Evolutionary conservation across 2,888 invertebrate species (phyloP).

Genomic region (Nasonovia ribisnigri): DNA sequence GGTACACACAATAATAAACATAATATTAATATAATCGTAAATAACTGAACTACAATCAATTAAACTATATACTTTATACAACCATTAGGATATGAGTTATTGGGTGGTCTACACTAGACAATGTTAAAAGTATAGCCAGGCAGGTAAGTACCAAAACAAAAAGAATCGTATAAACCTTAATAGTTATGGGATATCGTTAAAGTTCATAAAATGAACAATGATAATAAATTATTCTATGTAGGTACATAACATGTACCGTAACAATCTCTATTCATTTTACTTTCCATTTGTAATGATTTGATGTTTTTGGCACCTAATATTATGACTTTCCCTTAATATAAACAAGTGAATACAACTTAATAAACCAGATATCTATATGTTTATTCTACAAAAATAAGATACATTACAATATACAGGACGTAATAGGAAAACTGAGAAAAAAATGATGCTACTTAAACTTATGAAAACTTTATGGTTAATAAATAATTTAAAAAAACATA

Average conservation of each 20-base stretch:
- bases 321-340: neutral
- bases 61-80: neutral
- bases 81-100: neutral
- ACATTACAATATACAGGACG: no score
- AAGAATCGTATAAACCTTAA: neutral
- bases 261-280: neutral
- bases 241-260: neutral
- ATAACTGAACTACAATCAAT: neutral
- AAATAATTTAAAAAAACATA: no score
- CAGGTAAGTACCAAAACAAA: neutral
- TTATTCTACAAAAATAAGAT: neutral
- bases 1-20: neutral
- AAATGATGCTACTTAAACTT: no score
- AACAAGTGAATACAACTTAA: neutral
- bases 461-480: no score
- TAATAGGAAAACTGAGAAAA: no score
- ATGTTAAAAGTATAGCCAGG: neutral
- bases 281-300: constrained; percentile 5
- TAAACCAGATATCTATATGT: neutral
- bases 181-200: neutral
- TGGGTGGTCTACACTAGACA: neutral
- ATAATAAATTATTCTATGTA: neutral
- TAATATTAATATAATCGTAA: neutral
- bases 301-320: neutral
- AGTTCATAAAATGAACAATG: neutral